These are phyloP conservation scores for Tridacna gigas DNA, from an alignment of 2,888 invertebrate species.

Conservation along the genomic window DNA sequence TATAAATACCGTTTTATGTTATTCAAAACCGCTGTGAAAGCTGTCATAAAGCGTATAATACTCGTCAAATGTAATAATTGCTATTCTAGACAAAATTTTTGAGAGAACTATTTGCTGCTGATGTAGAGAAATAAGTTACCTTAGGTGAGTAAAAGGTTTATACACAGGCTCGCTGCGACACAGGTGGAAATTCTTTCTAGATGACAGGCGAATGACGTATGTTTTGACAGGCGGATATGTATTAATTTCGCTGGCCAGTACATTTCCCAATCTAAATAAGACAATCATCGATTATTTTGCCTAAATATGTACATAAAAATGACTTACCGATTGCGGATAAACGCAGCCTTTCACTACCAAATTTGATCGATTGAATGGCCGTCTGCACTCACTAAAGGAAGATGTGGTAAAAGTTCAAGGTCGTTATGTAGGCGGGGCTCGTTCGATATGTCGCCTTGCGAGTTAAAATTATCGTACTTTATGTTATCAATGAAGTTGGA, in stretches of 20 bases:
- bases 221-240: neutral
- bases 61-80: too few relatives aligned
- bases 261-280: constrained; percentile 3
- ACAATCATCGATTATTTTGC: neutral
- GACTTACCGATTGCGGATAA: constrained; percentile 5
- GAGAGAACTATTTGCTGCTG: too few relatives aligned
- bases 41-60: too few relatives aligned
- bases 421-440: neutral
- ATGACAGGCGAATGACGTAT: constrained; percentile 5
- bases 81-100: too few relatives aligned
- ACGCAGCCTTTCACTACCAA: constrained; percentile 2
- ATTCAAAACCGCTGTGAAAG: too few relatives aligned
- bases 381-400: neutral
- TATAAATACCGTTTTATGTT: too few relatives aligned
- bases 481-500: too few relatives aligned
- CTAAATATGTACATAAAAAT: constrained; percentile 13
- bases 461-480: too few relatives aligned
- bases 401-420: constrained; percentile 6
- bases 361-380: neutral
- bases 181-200: constrained; percentile 6
- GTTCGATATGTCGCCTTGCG: too few relatives aligned
- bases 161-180: neutral
- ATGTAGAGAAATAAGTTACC: too few relatives aligned
- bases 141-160: neutral
- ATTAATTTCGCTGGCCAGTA: neutral